phyloP scores from a whole-genome alignment of 2,797 vertebrate genomes.

The Coccyzus lansbergi region DNA sequence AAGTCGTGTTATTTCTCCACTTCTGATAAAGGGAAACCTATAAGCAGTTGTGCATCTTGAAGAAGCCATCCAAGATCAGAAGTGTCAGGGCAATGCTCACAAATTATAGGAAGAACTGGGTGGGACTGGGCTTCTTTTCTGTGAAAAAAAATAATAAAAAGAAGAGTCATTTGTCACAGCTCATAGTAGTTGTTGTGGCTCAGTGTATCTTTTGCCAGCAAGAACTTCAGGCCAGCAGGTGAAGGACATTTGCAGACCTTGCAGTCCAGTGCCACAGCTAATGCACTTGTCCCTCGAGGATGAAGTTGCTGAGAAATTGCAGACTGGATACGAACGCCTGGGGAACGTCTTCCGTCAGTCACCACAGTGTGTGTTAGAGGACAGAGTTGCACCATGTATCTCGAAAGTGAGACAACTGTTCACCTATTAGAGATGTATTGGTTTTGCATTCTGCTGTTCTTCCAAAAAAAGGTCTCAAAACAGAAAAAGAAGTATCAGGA shows the following conservation, averaged over 20 bases:
- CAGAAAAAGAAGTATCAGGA: background rate
- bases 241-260: background rate
- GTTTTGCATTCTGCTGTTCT: background rate
- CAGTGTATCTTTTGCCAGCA: background rate
- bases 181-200: background rate
- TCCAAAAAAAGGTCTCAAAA: background rate
- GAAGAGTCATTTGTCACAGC: background rate
- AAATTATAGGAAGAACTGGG: background rate
- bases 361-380: background rate
- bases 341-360: background rate
- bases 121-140: background rate
- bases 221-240: background rate
- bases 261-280: background rate
- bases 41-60: background rate
- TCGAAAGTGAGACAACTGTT: background rate
- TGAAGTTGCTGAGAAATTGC: background rate
- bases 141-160: background rate
- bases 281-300: accelerated
- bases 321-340: background rate
- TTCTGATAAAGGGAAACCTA: slow-evolving; percentile 6
- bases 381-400: background rate
- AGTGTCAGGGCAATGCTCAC: background rate
- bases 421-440: background rate
- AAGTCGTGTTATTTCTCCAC: background rate
- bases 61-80: background rate